Evolutionary conservation across 2,113 vertebrate species (phyloP).

Genomic region (Syngnathus scovelli): DNA sequence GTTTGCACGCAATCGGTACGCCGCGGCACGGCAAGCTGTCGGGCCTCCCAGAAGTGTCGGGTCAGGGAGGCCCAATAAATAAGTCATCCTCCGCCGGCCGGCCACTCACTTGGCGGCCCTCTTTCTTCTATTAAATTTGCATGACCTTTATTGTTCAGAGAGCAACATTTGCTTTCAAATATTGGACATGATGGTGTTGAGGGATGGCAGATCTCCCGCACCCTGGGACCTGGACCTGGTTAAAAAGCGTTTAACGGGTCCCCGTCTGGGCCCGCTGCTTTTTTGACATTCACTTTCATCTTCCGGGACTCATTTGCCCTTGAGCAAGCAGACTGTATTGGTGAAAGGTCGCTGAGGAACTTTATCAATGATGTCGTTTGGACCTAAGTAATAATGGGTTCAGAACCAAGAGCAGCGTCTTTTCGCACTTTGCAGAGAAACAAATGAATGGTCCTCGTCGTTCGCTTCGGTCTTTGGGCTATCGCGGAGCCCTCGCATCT

Average conservation of each 20-base stretch:
- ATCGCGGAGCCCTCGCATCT: not conserved
- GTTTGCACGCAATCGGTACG: slow-evolving; percentile 36
- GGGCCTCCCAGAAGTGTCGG: slow-evolving; percentile 12
- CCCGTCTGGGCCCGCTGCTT: too few species aligned
- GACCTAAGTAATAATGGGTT: too few species aligned
- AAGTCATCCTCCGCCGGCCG: slow-evolving; percentile 43
- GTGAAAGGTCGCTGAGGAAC: too few species aligned
- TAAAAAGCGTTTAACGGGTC: too few species aligned
- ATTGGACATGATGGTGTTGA: too few species aligned
- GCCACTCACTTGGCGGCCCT: slow-evolving; percentile 36
- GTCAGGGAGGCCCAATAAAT: slow-evolving; percentile 54
- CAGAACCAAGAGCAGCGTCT: too few species aligned
- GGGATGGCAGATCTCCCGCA: too few species aligned
- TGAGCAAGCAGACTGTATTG: too few species aligned
- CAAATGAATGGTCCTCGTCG: not conserved
- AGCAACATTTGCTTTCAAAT: not conserved
- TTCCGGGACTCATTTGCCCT: too few species aligned
- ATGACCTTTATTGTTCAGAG: slow-evolving; percentile 63
- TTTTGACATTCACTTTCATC: too few species aligned
- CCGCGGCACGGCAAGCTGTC: slow-evolving; percentile 26
- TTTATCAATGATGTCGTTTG: too few species aligned
- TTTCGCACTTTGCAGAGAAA: not conserved
- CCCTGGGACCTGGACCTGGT: too few species aligned
- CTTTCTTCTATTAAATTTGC: slow-evolving; percentile 58
- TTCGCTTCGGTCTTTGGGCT: not conserved